These are phyloP conservation scores for Orussus abietinus DNA, from an alignment of 1,140 invertebrate species.

Conservation along the genomic window DNA sequence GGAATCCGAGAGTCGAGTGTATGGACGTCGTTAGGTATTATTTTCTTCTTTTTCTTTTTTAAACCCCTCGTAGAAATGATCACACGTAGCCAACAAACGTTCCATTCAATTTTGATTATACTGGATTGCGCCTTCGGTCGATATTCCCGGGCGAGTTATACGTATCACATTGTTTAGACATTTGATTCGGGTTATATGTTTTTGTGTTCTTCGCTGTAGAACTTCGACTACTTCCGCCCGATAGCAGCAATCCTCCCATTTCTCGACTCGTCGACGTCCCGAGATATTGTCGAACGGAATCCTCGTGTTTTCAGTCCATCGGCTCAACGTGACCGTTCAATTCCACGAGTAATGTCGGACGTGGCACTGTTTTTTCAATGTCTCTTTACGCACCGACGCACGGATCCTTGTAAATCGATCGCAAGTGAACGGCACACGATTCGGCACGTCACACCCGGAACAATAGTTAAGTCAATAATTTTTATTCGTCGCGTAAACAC, in stretches of 20 bases:
- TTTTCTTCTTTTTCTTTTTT: no score
- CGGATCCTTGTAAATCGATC: no score
- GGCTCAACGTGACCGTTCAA: no score
- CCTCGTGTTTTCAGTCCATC: no score
- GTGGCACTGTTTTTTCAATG: not conserved
- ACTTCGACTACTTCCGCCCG: no score
- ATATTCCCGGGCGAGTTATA: conserved; percentile 28
- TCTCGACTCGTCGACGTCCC: no score
- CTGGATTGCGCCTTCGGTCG: no score
- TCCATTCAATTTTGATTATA: conserved; percentile 27
- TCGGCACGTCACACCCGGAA: no score
- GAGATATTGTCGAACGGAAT: no score
- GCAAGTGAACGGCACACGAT: no score
- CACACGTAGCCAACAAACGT: not conserved
- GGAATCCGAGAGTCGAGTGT: conserved; percentile 1
- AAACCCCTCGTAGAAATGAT: not conserved
- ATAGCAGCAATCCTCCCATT: not conserved
- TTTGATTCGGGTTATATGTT: conserved; percentile 19
- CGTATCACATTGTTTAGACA: conserved; percentile 33
- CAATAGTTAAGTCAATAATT: no score
- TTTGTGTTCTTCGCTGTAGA: conserved; percentile 3
- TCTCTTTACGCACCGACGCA: not conserved
- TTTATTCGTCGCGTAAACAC: conserved; percentile 2
- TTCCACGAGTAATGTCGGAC: not conserved
- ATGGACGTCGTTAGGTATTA: not conserved